These are phyloP conservation scores for Trachemys scripta DNA, from an alignment of 2,113 vertebrate genomes.

Conservation along the genomic window DNA sequence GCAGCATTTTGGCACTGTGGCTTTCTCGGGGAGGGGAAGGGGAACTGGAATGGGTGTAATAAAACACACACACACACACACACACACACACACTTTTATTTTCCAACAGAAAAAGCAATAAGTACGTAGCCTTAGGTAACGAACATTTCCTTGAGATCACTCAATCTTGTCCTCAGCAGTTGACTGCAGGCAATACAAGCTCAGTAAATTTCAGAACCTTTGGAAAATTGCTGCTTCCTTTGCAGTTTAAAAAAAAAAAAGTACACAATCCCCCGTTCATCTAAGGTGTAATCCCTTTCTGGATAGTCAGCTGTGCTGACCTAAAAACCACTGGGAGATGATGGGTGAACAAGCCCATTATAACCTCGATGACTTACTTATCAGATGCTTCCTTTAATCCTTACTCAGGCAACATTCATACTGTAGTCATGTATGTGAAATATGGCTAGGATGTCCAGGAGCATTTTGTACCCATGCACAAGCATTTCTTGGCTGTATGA, in stretches of 20 bases:
- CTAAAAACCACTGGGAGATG: neutral
- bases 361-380: neutral
- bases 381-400: neutral
- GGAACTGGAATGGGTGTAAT: constrained; percentile 3
- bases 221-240: constrained; percentile 20
- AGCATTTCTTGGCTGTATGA: too few species aligned
- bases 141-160: constrained; percentile 17
- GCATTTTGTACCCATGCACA: neutral
- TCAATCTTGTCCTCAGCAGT: neutral
- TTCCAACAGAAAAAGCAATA: constrained; percentile 62
- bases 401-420: neutral
- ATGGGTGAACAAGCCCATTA: neutral
- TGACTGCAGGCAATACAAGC: neutral
- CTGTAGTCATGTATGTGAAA: neutral
- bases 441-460: neutral
- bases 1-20: neutral
- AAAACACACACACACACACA: neutral
- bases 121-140: constrained; percentile 33
- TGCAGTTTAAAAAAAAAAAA: neutral
- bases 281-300: neutral
- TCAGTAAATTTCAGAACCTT: constrained; percentile 26
- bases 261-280: neutral
- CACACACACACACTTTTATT: neutral
- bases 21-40: neutral
- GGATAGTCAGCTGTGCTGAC: neutral